Base-by-base conservation (phyloP, 2,888 invertebrate genomes). In the Proisotoma minuta region DNA sequence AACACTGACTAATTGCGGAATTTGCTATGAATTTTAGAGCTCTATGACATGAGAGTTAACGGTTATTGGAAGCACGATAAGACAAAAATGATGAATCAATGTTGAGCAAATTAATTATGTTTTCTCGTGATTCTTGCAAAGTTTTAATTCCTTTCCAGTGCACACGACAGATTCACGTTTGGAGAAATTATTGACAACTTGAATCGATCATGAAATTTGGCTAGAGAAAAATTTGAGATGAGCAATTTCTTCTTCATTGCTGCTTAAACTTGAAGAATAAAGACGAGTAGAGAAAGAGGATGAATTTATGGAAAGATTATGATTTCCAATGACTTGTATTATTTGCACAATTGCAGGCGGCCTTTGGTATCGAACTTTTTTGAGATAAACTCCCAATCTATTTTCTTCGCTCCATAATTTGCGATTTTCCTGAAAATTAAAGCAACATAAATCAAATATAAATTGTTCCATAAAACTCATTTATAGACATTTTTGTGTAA, bases 361-460 rank as follows among this genome's bases (percentile, higher is more conserved):
- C 73, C 91, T 86, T 79, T 93, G 93, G 81, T 98, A 98, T 76
- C 96, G 91, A 76, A 99, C 97, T 83, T 98, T 97, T 83, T 98
- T 97, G 80, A 99, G 85, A 82, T 94, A 98, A 76, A 97, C 94
- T 68, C 93, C 92, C 82, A 95, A 98, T 78, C 90, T 89, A 78
- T 87, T 87, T 83, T 98, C 98, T 84, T 99, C 98, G 81, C 97
- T 95, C 96, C 98, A 98, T 84, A 96, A 88, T 84, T 95, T 89
- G 90, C 92, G 93, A 84, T 92, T 92, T 88, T 92, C 87, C 76
- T 75, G 67, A 8, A 70, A n/a, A n/a, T n/a, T n/a, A n/a, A n/a
- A n/a, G n/a, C n/a, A n/a, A n/a, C n/a, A n/a, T n/a, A n/a, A n/a
- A 34, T 34, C 12, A 34, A 34, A 10, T 34, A 34, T 34, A 10